Evolutionary conservation across 2,888 invertebrate genomes (phyloP), one percentile per base, ranked within the genome.

Genomic region (Dolichomitus sp.): DNA sequence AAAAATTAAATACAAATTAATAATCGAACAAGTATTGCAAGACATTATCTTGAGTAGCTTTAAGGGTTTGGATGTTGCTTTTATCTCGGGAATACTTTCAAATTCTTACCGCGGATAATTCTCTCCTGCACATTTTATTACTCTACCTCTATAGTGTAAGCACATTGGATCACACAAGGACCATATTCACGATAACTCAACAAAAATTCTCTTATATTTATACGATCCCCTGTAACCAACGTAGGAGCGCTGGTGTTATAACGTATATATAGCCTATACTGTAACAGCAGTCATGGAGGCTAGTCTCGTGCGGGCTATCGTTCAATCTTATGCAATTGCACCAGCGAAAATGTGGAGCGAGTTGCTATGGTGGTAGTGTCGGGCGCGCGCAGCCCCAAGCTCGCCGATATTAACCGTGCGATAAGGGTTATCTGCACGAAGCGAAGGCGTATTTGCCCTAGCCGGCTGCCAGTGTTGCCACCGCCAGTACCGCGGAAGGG

Each of bases 301-400:
- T 48, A 70, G 70, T 89, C 87, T 90, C 91, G 91, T 90, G 91
- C 87, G 81, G 84, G 86, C 87, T 92, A 91, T 91, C 91, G 90
- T 87, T 90, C 90, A 87, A 92, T 91, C 91, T 91, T 89, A 86
- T 89, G 90, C 89, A 89, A 92, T 91, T 92, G 88, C 90, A 88
- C 81, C 87, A 87, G 88, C 84, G 90, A 91, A 90, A 92, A 91
- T 90, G 90, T 89, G 88, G 88, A 90, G 88, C 88, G 88, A 89
- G 84, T 86, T 84, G 87, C 83, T 68, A 50, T 66, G 66, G 27
- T n/a, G 19, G 27, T 48, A 14, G 61, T 11, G 78, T 27, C 45
- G 70, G 59, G 80, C 63, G 30, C 59, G 74, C 72, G 57, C 54
- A 52, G 61, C 52, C 54, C 61, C 61, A 57, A 78, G 69, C 65